These are phyloP conservation scores for Drymodes brunneopygia DNA, from an alignment of 2,113 vertebrate genomes.

Conservation along the genomic window DNA sequence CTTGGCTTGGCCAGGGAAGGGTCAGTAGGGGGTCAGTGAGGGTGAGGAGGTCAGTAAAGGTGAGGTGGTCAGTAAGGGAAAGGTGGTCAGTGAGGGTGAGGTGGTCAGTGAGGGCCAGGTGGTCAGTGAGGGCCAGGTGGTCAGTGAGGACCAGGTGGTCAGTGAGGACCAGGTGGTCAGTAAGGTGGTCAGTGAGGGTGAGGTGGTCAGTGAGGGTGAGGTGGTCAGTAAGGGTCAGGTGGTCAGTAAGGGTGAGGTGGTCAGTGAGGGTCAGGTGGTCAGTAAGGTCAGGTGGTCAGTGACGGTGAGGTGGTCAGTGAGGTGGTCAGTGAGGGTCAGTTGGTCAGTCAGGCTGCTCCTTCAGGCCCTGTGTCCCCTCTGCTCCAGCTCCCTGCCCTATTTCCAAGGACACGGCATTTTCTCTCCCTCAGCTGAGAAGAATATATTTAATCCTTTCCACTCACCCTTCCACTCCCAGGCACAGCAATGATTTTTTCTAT, in stretches of 20 bases:
- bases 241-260: neutral
- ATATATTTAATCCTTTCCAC: neutral
- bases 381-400: neutral
- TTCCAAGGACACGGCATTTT: neutral
- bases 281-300: neutral
- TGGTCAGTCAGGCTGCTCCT: neutral
- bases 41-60: no score
- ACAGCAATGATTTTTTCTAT: rapidly evolving
- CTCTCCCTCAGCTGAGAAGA: neutral
- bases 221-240: no score
- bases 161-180: neutral
- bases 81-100: neutral
- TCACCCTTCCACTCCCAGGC: neutral
- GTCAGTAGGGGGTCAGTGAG: neutral
- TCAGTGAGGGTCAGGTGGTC: neutral
- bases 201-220: neutral
- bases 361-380: neutral
- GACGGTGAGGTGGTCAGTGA: rapidly evolving
- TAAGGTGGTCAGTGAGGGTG: neutral
- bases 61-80: rapidly evolving
- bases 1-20: neutral
- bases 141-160: no score
- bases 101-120: neutral
- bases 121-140: neutral
- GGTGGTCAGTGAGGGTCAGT: neutral